Base-by-base conservation (phyloP, 2,113 vertebrate species). In the Hypocryptadius cinnamomeus region DNA sequence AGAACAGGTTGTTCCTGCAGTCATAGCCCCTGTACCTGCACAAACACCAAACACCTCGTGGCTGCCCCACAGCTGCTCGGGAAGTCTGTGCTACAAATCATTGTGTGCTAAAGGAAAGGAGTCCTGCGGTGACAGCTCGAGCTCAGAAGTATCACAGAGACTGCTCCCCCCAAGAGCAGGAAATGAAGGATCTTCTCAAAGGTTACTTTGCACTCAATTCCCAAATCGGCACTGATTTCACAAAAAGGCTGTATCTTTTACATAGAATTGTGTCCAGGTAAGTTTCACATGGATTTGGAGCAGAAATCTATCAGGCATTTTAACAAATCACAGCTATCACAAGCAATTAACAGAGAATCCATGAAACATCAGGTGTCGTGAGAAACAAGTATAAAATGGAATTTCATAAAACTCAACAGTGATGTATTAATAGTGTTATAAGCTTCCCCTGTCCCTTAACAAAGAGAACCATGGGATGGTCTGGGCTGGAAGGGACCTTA, bases 1-100 rank as follows among this genome's bases (percentile, higher is more conserved):
- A 99, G 97, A 99, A 99, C 78, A 99, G 98, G 93, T 99, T 99
- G 97, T 99, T 99, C 44, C 99, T 97, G 90, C 99, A 99, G 97
- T 99, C 99, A 5, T 98, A 99, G 85, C 99, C 99, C 61, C 99
- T 98, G 40, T 99, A 99, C 79, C 99, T 99, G 96, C 89, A 95
- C 78, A 95, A 69, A 76, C 79, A 83, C 15, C 64, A 61, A 53
- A 78, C 56, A 61, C 23, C 33, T 61, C 3, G 16, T 47, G 73
- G 56, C 40, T 15, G 19, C 25, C 79, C 72, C 47, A 60, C n/a
- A 45, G 20, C n/a, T 31, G 30, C 44, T 31, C 8, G 5, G 35
- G 30, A 56, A 56, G 15, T 20, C 20, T 30, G 8, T 15, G 15
- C 37, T 37, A 13, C 12, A 28, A 18, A 54, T 11, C 31, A 7